A percentile compares a stretch with the other conserved stretches of the same genome.
phyloP scores from a whole-genome alignment of 2,113 vertebrate genomes.

The Leptobrachium leishanense region DNA sequence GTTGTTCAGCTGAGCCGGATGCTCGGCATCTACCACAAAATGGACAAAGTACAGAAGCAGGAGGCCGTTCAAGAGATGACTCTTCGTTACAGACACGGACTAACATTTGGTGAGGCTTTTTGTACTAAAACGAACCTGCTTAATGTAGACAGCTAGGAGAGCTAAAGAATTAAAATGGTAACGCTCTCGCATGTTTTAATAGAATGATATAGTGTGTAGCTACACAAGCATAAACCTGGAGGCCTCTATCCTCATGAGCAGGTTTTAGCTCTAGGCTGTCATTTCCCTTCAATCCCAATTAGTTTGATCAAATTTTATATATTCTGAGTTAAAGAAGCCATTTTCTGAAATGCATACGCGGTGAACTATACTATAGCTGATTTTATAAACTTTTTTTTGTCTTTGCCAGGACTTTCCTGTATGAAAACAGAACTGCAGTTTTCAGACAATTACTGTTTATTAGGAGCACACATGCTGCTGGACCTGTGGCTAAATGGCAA shows the following conservation, averaged over 20 bases:
- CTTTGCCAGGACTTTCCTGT: slow-evolving; percentile 75
- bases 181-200: too few relatives aligned
- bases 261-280: too few relatives aligned
- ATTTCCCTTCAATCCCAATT: too few relatives aligned
- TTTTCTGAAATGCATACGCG: too few relatives aligned
- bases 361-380: not conserved
- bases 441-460: slow-evolving; percentile 94
- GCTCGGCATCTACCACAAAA: slow-evolving; percentile 83
- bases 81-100: slow-evolving; percentile 84
- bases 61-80: slow-evolving; percentile 80
- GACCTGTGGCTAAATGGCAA: slow-evolving; percentile 77
- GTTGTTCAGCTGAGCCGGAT: slow-evolving; percentile 85
- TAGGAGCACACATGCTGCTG: slow-evolving; percentile 90
- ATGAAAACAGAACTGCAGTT: slow-evolving; percentile 96
- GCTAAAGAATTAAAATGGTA: too few relatives aligned
- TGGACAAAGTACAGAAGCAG: slow-evolving; percentile 78
- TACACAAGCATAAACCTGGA: too few relatives aligned
- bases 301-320: too few relatives aligned
- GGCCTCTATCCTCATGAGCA: too few relatives aligned
- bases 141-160: too few relatives aligned
- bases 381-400: not conserved
- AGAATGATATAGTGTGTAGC: too few relatives aligned
- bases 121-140: too few relatives aligned
- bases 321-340: too few relatives aligned
- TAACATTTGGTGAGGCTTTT: slow-evolving; percentile 84